phyloP scores from a whole-genome alignment of 2,888 invertebrate genomes.

The Agonopterix subpropinquella region DNA sequence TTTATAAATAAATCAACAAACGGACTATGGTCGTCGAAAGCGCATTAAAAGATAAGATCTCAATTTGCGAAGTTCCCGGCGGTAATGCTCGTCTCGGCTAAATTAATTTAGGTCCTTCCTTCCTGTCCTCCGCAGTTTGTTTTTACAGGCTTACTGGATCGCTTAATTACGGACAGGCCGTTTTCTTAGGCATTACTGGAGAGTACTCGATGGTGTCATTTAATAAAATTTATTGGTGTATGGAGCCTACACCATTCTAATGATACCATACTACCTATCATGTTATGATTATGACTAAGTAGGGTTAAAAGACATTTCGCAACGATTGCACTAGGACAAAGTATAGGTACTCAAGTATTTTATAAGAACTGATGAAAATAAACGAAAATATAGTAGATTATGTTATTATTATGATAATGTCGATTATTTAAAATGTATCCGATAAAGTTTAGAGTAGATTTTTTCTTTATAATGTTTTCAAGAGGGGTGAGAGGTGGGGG shows the following conservation, averaged over 20 bases:
- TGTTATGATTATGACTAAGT: no score
- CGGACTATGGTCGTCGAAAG: conserved; percentile 23
- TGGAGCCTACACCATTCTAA: background rate
- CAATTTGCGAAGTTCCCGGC: conserved; percentile 51
- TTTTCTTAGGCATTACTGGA: conserved; percentile 23
- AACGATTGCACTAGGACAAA: no score
- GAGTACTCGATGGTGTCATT: conserved; percentile 1
- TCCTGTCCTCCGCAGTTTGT: conserved; percentile 19
- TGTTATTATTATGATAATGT: no score
- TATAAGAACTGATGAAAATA: no score
- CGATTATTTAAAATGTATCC: no score
- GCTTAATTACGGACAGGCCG: conserved; percentile 27
- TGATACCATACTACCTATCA: no score
- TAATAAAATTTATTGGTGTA: conserved; percentile 14
- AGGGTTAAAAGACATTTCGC: no score
- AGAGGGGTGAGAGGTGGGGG: no score
- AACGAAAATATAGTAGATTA: no score
- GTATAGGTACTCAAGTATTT: no score
- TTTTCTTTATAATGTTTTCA: no score
- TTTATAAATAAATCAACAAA: conserved; percentile 32
- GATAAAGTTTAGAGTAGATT: no score
- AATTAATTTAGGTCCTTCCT: conserved; percentile 45
- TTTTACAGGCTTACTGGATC: conserved; percentile 26
- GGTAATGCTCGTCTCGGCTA: conserved; percentile 23
- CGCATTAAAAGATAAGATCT: conserved; percentile 60